Conservation (phyloP, 2,797 vertebrate species). For the Eulemur albifrons region DNA sequence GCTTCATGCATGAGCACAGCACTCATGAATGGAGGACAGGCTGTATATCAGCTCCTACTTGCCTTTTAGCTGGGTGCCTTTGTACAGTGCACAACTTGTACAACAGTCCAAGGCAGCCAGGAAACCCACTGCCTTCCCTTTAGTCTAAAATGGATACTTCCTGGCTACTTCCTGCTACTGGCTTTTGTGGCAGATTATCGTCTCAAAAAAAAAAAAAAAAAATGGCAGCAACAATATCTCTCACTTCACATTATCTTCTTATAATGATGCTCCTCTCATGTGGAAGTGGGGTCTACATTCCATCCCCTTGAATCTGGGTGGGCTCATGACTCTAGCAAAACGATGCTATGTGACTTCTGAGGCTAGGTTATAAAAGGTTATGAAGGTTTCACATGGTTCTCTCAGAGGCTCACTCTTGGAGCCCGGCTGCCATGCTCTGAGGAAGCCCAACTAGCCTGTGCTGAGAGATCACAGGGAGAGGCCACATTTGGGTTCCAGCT, state of each 20-base stretch:
- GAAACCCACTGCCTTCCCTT: background rate
- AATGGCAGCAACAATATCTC: background rate
- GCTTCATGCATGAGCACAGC: background rate
- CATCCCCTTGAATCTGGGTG: background rate
- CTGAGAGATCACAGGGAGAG: background rate
- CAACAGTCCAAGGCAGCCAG: background rate
- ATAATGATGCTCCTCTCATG: accelerated
- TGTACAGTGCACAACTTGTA: background rate
- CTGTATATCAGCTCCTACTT: background rate
- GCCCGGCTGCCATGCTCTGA: background rate
- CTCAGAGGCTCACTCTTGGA: background rate
- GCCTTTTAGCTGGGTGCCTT: background rate
- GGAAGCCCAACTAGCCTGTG: background rate
- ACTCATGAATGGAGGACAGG: background rate
- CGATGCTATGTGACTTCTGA: background rate
- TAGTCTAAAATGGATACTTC: background rate
- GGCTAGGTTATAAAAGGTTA: background rate
- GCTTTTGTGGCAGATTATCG: background rate
- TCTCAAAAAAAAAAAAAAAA: background rate
- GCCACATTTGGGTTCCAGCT: background rate
- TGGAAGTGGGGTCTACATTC: background rate
- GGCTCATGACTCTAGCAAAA: background rate
- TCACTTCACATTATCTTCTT: background rate
- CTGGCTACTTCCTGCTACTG: background rate
- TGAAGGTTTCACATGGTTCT: background rate